Percentiles rank a stretch among this genome's conserved stretches.
phyloP scores from a whole-genome alignment of 1,140 invertebrate genomes.

The Leptinotarsa lineolata region DNA sequence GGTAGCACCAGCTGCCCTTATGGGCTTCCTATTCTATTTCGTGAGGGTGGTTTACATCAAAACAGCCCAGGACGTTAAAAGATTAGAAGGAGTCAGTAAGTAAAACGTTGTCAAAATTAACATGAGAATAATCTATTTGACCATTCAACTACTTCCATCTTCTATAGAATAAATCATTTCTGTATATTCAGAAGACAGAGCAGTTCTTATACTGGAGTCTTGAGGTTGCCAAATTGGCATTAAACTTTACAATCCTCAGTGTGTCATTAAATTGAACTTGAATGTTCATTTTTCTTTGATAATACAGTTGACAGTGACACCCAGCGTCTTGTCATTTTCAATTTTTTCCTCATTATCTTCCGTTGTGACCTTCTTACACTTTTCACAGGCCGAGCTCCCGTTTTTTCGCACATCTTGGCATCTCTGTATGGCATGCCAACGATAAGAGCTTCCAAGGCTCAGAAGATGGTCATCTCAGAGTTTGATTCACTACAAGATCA shows the following conservation, averaged over 20 bases:
- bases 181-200: too few relatives aligned
- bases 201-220: too few relatives aligned
- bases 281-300: too few relatives aligned
- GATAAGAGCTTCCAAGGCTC: conserved; percentile 69
- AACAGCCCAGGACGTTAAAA: conserved; percentile 83
- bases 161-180: too few relatives aligned
- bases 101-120: neutral
- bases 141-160: too few relatives aligned
- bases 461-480: conserved; percentile 67
- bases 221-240: too few relatives aligned
- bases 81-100: conserved; percentile 73
- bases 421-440: conserved; percentile 75
- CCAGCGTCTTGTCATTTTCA: too few relatives aligned
- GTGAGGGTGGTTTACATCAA: conserved; percentile 79
- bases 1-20: conserved; percentile 68
- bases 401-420: conserved; percentile 77
- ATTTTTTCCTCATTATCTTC: neutral
- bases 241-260: too few relatives aligned
- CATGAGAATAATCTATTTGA: too few relatives aligned
- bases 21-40: conserved; percentile 72
- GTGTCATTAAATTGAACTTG: too few relatives aligned
- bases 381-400: conserved; percentile 67
- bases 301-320: too few relatives aligned
- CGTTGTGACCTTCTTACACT: neutral
- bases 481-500: conserved; percentile 72